Evolutionary conservation across 2,888 invertebrate genomes (phyloP), one percentile per base, ranked within the genome.

Genomic region (Patella pellucida): DNA sequence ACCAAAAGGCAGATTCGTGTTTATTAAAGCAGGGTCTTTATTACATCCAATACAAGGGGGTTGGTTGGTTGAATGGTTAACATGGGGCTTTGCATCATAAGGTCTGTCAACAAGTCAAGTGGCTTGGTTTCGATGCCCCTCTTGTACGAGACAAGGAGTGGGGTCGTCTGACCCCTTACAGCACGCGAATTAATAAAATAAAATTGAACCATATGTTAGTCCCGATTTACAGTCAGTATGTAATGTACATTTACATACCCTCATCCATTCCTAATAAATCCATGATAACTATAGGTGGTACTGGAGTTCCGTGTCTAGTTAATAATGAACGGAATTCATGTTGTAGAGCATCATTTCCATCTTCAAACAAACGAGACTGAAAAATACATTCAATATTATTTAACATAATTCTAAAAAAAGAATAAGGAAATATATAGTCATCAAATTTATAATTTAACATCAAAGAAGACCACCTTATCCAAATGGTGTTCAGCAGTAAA

Each of bases 191-290:
- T 41, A 41, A 41, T 9, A 0, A 41, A 41, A 41, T 41, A 7
- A 41, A 41, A 41, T 41, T 41, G 41, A 41, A 41, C 9, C 31
- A 41, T 41, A 41, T 41, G 31, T 41, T 41, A 5, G 5, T 5
- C 5, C 31, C 31, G 31, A 41, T 5, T 5, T n/a, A n/a, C n/a
- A n/a, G n/a, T n/a, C n/a, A n/a, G n/a, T n/a, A n/a, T n/a, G n/a
- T n/a, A n/a, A n/a, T n/a, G n/a, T n/a, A 73, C 16, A 1, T 19
- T 54, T 31, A 75, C 76, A 23, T 76, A 91, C 96, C 96, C 90
- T 97, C 96, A 90, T 97, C 97, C 74, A 95, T 93, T 80, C 95
- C 95, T 56, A 97, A 95, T 86, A 96, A 93, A 89, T 97, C 97
- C 87, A 98, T 92, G 14, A 98, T 93, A n/a, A 95, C 94, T 2